These are phyloP conservation scores for Drosophila sucinea DNA, from an alignment of 1,140 invertebrate genomes.

Conservation along the genomic window DNA sequence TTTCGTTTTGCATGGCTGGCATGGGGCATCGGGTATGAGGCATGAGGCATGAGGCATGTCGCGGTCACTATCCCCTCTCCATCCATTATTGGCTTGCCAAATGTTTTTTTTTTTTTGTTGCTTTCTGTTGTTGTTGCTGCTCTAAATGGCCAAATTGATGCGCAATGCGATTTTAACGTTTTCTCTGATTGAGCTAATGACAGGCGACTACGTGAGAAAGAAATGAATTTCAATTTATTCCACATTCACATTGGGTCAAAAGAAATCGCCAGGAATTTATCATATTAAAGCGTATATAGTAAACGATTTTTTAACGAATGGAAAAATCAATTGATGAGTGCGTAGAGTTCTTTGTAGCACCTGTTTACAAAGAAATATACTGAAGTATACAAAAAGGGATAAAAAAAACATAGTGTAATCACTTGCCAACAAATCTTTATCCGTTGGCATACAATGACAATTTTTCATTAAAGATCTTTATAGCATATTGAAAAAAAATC, in stretches of 20 bases:
- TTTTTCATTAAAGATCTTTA: no score
- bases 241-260: slow-evolving; percentile 73
- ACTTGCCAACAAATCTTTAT: no score
- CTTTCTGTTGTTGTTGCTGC: slow-evolving; percentile 29
- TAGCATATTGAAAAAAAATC: no score
- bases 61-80: neutral
- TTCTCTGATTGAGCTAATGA: slow-evolving; percentile 79
- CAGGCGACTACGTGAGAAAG: slow-evolving; percentile 82
- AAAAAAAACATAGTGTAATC: no score
- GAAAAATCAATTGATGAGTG: neutral
- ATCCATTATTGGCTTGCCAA: slow-evolving; percentile 37
- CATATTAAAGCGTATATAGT: neutral
- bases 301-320: neutral
- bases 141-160: slow-evolving; percentile 75
- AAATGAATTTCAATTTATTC: slow-evolving; percentile 80
- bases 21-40: slow-evolving; percentile 41
- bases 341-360: neutral
- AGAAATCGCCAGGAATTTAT: neutral
- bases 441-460: no score
- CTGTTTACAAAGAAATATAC: no score
- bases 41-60: slow-evolving; percentile 49
- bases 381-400: no score
- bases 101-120: slow-evolving; percentile 38
- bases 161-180: slow-evolving; percentile 75
- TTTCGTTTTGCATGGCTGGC: slow-evolving; percentile 71